Conservation (phyloP, 1,140 invertebrate species). For the Zaprionus ornatus region DNA sequence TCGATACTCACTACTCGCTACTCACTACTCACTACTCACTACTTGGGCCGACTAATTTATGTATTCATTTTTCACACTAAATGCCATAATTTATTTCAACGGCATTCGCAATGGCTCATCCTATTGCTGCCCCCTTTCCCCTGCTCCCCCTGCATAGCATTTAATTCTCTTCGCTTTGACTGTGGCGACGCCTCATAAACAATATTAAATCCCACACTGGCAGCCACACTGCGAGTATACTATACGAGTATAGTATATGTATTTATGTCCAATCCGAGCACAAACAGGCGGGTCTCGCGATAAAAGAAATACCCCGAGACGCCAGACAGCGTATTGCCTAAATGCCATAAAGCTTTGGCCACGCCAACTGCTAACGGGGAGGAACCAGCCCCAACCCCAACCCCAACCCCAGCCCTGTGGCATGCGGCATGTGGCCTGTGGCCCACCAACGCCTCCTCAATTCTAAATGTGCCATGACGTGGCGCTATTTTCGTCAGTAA, state of each 20-base stretch:
- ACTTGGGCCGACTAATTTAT: conserved; percentile 32
- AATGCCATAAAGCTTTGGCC: conserved; percentile 64
- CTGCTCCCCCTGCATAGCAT: conserved; percentile 42
- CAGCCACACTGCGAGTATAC: conserved; percentile 8
- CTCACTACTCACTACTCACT: too few species aligned
- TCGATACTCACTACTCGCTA: too few species aligned
- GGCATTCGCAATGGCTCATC: conserved; percentile 49
- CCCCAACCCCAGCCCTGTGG: neutral
- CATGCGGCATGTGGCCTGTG: neutral
- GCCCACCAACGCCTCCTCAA: conserved; percentile 59
- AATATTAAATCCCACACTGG: conserved; percentile 69
- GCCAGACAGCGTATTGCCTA: conserved; percentile 43
- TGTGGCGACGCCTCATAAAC: conserved; percentile 73
- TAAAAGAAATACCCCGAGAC: conserved; percentile 30
- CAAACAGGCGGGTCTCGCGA: conserved; percentile 22
- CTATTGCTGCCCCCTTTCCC: neutral
- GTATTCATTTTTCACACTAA: conserved; percentile 69
- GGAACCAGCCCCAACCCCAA: neutral
- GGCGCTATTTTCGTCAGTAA: conserved; percentile 69
- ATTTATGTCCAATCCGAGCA: conserved; percentile 29
- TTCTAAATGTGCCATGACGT: conserved; percentile 73
- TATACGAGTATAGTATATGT: neutral
- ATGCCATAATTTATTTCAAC: conserved; percentile 72
- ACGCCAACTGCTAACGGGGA: conserved; percentile 14
- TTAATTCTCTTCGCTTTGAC: conserved; percentile 66